Percentiles rank a stretch among this genome's conserved stretches.
Conservation (phyloP, 2,113 vertebrate genomes). For the Platichthys flesus region DNA sequence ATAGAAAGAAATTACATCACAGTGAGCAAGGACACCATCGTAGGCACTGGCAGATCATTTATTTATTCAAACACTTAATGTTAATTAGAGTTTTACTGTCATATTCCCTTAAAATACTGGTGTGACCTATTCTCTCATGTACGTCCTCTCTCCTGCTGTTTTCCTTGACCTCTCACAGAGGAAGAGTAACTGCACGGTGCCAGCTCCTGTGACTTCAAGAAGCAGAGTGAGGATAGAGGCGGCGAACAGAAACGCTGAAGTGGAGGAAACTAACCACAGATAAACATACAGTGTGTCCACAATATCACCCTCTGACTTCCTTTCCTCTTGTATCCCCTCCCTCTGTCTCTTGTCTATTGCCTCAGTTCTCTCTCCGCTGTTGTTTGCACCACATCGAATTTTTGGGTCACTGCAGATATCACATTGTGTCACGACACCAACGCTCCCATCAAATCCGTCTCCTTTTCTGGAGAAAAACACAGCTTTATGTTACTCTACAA, state of each 20-base stretch:
- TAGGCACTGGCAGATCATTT: too few relatives aligned
- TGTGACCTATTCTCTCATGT: conserved; percentile 21
- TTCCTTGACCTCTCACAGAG: conserved; percentile 10
- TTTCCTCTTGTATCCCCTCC: conserved; percentile 1
- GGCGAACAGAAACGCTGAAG: conserved; percentile 6
- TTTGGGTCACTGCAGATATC: conserved; percentile 61
- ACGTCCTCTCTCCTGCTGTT: not conserved
- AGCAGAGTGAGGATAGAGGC: conserved; percentile 33
- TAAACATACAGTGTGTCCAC: conserved; percentile 57
- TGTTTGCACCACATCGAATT: conserved; percentile 52
- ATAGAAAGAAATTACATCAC: too few relatives aligned
- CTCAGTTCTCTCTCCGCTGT: conserved; percentile 33
- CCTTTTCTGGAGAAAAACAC: conserved; percentile 17
- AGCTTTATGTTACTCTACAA: not conserved
- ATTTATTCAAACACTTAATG: too few relatives aligned
- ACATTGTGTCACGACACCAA: conserved; percentile 30
- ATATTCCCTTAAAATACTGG: too few relatives aligned
- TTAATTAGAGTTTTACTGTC: too few relatives aligned
- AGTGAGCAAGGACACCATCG: too few relatives aligned
- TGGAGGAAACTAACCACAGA: conserved; percentile 47
- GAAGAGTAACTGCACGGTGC: conserved; percentile 29
- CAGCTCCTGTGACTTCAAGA: conserved; percentile 47
- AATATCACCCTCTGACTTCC: conserved; percentile 33
- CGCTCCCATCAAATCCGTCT: conserved; percentile 48
- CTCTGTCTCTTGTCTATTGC: conserved; percentile 29